Evolutionary conservation across 2,113 vertebrate genomes (phyloP).

Genomic region (Phyllostomus hastatus): DNA sequence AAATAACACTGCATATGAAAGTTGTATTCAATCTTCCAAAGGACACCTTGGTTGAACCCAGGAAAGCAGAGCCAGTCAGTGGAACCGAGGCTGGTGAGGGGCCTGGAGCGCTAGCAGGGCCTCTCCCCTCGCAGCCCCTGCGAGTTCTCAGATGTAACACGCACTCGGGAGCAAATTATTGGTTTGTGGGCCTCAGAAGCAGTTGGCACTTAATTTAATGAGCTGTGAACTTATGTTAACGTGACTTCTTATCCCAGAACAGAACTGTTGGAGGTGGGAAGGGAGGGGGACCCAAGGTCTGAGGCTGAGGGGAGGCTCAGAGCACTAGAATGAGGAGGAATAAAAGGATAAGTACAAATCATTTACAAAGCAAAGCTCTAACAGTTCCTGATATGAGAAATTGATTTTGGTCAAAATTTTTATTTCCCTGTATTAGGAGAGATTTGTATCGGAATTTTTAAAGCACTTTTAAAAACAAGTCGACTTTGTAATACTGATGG

Average conservation of each 20-base stretch:
- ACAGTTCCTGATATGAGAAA: not conserved
- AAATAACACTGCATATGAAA: not conserved
- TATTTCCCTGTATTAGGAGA: not conserved
- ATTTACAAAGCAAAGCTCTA: conserved; percentile 11
- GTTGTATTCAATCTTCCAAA: not conserved
- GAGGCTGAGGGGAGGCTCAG: not conserved
- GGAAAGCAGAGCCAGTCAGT: not conserved
- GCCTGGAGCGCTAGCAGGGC: not conserved
- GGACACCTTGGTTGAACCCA: not conserved
- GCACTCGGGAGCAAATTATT: conserved; percentile 54
- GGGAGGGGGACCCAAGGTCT: not conserved
- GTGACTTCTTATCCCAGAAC: conserved; percentile 42
- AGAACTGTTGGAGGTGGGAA: not conserved
- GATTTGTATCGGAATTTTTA: not conserved
- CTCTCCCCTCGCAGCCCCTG: not conserved
- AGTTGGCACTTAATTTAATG: conserved; percentile 67
- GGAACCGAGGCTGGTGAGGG: not conserved
- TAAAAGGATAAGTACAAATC: not conserved
- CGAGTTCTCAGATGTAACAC: conserved; percentile 33
- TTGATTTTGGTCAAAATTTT: not conserved
- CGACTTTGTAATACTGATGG: not conserved
- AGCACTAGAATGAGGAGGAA: not conserved
- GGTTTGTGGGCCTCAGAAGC: not conserved
- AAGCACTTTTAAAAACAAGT: not conserved
- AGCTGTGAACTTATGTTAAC: conserved; percentile 52